A percentile compares a stretch with the other conserved stretches of the same genome.
Conservation (phyloP, 2,113 vertebrate genomes). For the Ictalurus furcatus region DNA sequence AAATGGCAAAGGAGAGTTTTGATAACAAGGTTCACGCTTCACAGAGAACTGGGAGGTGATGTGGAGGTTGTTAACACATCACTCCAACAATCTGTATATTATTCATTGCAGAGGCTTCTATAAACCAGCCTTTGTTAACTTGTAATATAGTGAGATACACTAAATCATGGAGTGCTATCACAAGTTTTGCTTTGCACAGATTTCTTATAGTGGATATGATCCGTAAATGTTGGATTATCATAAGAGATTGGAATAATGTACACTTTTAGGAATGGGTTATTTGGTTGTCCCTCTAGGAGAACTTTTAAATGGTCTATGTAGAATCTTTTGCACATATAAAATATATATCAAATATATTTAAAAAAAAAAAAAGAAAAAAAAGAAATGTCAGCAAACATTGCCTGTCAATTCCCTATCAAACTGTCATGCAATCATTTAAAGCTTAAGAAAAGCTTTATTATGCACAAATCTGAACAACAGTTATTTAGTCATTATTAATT, state of each 20-base stretch:
- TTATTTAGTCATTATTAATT: not conserved
- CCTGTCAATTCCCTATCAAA: not conserved
- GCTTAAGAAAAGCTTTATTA: not conserved
- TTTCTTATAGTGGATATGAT: slow-evolving; percentile 2
- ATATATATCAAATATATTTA: not conserved
- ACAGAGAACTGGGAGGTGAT: slow-evolving; percentile 18
- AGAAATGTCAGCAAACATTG: not conserved
- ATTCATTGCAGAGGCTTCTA: not conserved
- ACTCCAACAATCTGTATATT: slow-evolving; percentile 7
- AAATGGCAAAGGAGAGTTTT: slow-evolving; percentile 21
- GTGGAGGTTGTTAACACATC: slow-evolving; percentile 32
- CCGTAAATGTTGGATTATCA: slow-evolving; percentile 8
- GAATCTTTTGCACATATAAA: not conserved
- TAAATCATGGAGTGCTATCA: not conserved
- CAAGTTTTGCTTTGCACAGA: slow-evolving; percentile 5
- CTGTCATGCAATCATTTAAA: not conserved
- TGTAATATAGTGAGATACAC: slow-evolving; percentile 2
- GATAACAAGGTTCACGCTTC: slow-evolving; percentile 36
- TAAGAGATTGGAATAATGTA: slow-evolving; percentile 13
- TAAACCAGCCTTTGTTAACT: not conserved
- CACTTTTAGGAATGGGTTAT: not conserved
- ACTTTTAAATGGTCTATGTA: not conserved
- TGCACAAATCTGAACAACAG: not conserved
- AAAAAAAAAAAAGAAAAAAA: too few relatives aligned
- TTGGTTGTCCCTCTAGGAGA: not conserved